These are phyloP conservation scores for Hoplodrina blanda DNA, from an alignment of 2,888 invertebrate genomes.

Conservation along the genomic window DNA sequence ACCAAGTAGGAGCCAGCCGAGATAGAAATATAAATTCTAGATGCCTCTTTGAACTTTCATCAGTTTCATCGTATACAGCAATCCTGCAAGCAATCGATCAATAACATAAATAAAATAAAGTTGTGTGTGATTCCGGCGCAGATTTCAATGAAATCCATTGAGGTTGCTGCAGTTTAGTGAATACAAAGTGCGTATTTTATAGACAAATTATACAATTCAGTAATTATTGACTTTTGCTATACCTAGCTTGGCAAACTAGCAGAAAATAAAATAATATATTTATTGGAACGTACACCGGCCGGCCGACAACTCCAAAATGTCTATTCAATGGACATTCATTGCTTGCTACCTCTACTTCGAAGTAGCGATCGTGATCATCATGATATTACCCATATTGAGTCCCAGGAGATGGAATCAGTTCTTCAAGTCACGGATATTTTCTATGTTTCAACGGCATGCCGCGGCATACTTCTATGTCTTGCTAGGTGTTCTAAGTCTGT, in stretches of 20 bases:
- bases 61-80: too few species aligned
- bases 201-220: not conserved
- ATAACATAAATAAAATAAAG: not conserved
- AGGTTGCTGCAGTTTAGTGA: not conserved
- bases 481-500: slow-evolving; percentile 90
- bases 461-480: slow-evolving; percentile 92
- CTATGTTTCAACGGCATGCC: slow-evolving; percentile 91
- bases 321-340: slow-evolving; percentile 94
- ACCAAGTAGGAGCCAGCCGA: not conserved
- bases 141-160: not conserved
- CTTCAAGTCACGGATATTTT: slow-evolving; percentile 93
- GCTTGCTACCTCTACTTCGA: slow-evolving; percentile 94
- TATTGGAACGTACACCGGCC: slow-evolving; percentile 20
- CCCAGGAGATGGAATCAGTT: slow-evolving; percentile 94
- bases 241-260: not conserved
- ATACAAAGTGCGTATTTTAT: not conserved
- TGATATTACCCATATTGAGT: slow-evolving; percentile 93
- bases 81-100: not conserved
- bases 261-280: not conserved
- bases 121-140: not conserved
- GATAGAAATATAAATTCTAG: not conserved
- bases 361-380: slow-evolving; percentile 91
- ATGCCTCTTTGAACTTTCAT: not conserved
- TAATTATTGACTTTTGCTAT: not conserved
- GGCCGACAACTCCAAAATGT: slow-evolving; percentile 88